phyloP scores from a whole-genome alignment of 2,113 vertebrate genomes.

The Sinocyclocheilus grahami region DNA sequence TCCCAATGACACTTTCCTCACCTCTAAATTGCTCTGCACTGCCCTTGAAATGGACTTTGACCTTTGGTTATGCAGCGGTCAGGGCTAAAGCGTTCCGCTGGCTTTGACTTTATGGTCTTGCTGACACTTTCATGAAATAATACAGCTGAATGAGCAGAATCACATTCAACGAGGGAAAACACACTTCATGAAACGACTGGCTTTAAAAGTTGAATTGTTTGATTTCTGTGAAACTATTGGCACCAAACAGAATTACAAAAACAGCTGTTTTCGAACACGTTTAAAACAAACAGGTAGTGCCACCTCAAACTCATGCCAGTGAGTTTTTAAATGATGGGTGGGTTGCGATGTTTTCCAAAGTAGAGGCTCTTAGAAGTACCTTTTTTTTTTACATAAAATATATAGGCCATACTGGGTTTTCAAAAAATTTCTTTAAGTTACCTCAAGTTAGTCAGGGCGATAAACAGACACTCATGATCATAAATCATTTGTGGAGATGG shows the following conservation, averaged over 20 bases:
- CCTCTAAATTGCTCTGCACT: neutral
- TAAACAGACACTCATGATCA: too few relatives aligned
- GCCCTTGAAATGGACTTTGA: slow-evolving; percentile 22
- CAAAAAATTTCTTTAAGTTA: too few relatives aligned
- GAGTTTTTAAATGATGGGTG: too few relatives aligned
- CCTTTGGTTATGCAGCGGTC: neutral
- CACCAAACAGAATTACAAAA: neutral
- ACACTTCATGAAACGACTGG: neutral
- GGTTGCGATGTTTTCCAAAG: too few relatives aligned
- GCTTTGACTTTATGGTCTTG: neutral
- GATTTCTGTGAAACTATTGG: neutral
- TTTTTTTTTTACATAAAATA: too few relatives aligned
- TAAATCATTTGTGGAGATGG: too few relatives aligned
- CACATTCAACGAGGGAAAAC: neutral
- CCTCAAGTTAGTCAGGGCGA: too few relatives aligned
- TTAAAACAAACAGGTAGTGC: too few relatives aligned
- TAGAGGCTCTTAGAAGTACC: too few relatives aligned
- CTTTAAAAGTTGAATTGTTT: neutral
- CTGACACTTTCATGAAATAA: neutral
- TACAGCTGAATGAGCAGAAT: slow-evolving; percentile 1
- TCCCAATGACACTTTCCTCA: neutral
- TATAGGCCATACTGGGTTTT: too few relatives aligned
- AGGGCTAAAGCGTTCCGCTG: slow-evolving; percentile 7
- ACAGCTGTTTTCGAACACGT: too few relatives aligned
- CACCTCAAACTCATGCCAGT: neutral